Evolutionary conservation across 1,140 invertebrate genomes (phyloP), one percentile per base, ranked within the genome.

Genomic region (Nasonia giraulti): DNA sequence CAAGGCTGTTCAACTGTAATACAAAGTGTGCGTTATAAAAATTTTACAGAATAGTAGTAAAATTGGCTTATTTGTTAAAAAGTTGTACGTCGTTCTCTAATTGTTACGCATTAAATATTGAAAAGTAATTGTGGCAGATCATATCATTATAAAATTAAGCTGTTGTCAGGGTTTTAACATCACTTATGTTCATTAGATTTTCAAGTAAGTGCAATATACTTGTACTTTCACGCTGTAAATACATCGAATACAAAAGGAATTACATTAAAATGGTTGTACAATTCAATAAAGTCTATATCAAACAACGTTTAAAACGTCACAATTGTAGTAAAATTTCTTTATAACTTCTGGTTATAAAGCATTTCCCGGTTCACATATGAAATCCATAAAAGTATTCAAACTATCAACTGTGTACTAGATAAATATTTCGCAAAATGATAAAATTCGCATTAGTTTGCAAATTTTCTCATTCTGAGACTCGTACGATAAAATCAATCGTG

Each of bases 1-100:
- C 14, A 77, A 77, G 62, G 82, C 74, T 77, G 82, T 69, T 83
- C 75, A 83, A 83, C 23, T 69, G n/a, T 69, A 75, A 81, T 81
- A 10, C 12, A 73, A 50, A 50, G 27, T 81, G 40, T 20, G 12
- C 20, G 47, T 73, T 31, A 50, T 31, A 81, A 14, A 81, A 75
- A 8, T 44, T 20, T 81, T 73, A 75, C 17, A 11, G 5, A 75
- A 44, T 14, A 50, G 31, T 44, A 14, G 37, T 75, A 20, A 44
- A 31, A 40, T 37, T 75, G 37, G 44, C 11, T 37, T 27, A 27
- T 27, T 50, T 47, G 7, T 47, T 77, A 50, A 50, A 77, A 77
- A 77, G 50, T 47, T 17, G 75, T 50, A 44, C 73, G 6, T 44
- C 11, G 12, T 20, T 20, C 20, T 20, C 37, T 14, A 74, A 44